Evolutionary conservation across 2,888 invertebrate species (phyloP).

Genomic region (Ctena decussata): DNA sequence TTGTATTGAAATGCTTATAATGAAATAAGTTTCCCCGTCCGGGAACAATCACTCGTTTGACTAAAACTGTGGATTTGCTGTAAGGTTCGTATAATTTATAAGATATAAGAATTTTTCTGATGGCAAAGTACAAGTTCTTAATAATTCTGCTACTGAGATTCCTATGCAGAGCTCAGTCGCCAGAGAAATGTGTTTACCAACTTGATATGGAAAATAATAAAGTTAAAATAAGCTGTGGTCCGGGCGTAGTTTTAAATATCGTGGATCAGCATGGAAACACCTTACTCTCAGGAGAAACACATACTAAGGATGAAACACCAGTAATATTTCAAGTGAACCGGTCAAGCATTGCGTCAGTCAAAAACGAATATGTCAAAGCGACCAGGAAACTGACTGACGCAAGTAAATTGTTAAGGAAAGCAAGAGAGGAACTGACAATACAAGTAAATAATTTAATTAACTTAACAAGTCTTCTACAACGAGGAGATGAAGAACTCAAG

Average conservation of each 20-base stretch:
- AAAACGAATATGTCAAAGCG: constrained; percentile 60
- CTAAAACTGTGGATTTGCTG: background rate
- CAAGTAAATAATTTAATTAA: constrained; percentile 72
- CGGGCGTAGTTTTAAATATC: constrained; percentile 67
- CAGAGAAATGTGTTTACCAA: constrained; percentile 64
- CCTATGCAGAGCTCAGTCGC: background rate
- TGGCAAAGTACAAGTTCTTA: background rate
- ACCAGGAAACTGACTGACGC: constrained; percentile 71
- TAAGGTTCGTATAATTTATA: background rate
- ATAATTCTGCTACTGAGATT: background rate
- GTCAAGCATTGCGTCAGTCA: constrained; percentile 56
- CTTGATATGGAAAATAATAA: constrained; percentile 63
- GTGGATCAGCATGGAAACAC: constrained; percentile 68
- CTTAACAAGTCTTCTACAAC: constrained; percentile 68
- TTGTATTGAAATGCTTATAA: background rate
- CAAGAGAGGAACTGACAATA: constrained; percentile 64
- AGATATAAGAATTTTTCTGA: no score
- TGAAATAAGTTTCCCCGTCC: background rate
- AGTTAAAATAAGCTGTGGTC: constrained; percentile 65
- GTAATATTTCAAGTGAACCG: constrained; percentile 57
- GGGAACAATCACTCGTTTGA: background rate
- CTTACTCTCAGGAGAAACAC: constrained; percentile 61
- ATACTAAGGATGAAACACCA: constrained; percentile 41
- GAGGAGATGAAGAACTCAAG: constrained; percentile 71
- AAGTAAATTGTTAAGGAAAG: constrained; percentile 67